Base-by-base conservation (phyloP, 2,797 vertebrate genomes). In the Pangasius larnaudii region DNA sequence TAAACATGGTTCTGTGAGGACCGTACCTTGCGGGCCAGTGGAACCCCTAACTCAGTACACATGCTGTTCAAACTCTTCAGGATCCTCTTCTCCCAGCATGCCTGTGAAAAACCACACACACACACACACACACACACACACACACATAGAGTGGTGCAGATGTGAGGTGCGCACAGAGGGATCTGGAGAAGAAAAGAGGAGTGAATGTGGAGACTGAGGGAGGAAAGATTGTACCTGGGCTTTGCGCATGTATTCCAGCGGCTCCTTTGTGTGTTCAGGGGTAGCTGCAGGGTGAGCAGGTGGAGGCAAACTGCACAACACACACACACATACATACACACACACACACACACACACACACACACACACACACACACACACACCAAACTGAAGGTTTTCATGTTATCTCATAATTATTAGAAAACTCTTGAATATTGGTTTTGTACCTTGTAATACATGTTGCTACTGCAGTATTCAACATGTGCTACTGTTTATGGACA, bases 1-100 rank as follows among this genome's bases (percentile, higher is more conserved):
- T 42, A 42, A 6, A 42, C 5, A 42, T 42, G 42, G 42, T 42
- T 42, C 42, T 19, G 36, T 22, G n/a, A 79, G 33, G 11, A 61
- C 24, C 16, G 30, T 79, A 99, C 99, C 98, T 98, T 98, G 85
- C 96, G 96, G 59, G 98, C 98, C 93, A 99, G 92, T 56, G 98
- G 98, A 87, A 99, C 96, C 91, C 94, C 96, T 13, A 99, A 95
- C 92, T 99, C 99, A 30, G 97, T 97, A 84, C 97, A 98, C 99
- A 99, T 99, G 93, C 98, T 99, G 96, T 99, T 99, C 75, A 99
- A 95, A 94, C 99, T 99, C 96, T 99, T 99, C 89, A 99, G 94
- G 93, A 99, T 97, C 91, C 99, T 96, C 89, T 98, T 99, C 93
- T 99, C 99, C 98, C 98, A 99, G 94, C 95, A 97, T 93, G 96